phyloP scores from a whole-genome alignment of 2,888 invertebrate genomes.

The Dioctria linearis region DNA sequence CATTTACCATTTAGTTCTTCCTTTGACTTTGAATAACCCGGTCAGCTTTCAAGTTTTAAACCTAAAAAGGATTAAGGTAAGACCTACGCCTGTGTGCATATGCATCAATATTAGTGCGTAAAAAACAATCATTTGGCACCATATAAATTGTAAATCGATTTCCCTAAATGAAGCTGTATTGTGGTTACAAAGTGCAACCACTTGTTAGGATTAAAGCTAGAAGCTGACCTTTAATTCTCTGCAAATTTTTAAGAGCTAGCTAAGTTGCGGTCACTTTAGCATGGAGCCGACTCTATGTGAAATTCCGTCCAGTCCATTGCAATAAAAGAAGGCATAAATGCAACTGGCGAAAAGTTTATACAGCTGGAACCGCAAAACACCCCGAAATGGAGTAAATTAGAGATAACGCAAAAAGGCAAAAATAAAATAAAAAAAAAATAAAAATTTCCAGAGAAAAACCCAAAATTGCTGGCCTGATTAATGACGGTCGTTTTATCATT shows the following conservation, averaged over 20 bases:
- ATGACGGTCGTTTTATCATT: constrained; percentile 53
- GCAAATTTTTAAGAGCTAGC: background rate
- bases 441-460: constrained; percentile 49
- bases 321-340: constrained; percentile 37
- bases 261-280: background rate
- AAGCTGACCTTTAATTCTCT: background rate
- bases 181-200: background rate
- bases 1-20: too few relatives aligned
- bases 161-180: too few relatives aligned
- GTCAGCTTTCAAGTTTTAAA: too few relatives aligned
- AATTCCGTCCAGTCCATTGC: background rate
- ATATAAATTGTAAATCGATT: too few relatives aligned
- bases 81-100: too few relatives aligned
- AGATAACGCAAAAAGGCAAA: constrained; percentile 27
- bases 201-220: background rate
- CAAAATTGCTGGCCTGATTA: constrained; percentile 54
- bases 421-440: too few relatives aligned
- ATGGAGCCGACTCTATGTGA: background rate
- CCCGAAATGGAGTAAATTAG: constrained; percentile 42
- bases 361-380: constrained; percentile 37
- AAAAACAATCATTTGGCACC: too few relatives aligned
- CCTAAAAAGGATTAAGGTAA: too few relatives aligned
- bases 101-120: too few relatives aligned
- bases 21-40: too few relatives aligned
- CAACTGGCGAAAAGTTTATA: constrained; percentile 36